Base-by-base conservation (phyloP, 2,113 vertebrate genomes). In the Oncorhynchus nerka region DNA sequence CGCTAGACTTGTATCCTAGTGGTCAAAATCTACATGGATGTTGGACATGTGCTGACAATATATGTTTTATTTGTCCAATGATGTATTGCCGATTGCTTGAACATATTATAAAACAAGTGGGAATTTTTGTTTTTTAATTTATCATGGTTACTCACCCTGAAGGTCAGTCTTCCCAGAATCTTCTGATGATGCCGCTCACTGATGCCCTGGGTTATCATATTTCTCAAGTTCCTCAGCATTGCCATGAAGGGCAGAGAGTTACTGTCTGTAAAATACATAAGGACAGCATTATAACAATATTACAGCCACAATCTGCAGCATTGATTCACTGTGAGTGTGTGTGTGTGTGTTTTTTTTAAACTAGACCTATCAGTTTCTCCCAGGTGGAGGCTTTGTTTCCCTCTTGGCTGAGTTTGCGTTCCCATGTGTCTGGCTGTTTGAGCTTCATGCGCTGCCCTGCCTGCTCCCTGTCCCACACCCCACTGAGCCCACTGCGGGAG, bases 191-290 rank as follows among this genome's bases (percentile, higher is more conserved):
- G 95, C 16, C 16, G 80, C 20, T 90, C 74, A n/a, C 95, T 95
- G 88, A 97, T 93, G 19, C 95, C 95, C 5, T 77, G 78, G 1
- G 67, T 83, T 70, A 97, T 93, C 89, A 97, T 87, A 89, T 93
- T 97, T 73, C 95, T 88, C 81, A 97, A 89, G 83, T 97, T 97
- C 84, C 96, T 93, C 86, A 97, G 87, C 95, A 95, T 95, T 66
- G 96, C 96, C 96, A 97, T 97, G 88, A 96, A 97, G 1, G 96
- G 95, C 22, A 97, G 90, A 69, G 95, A 93, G 67, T 90, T 92
- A 0, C 81, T 85, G 79, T 95, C 96, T 97, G 84, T 1, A 79
- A n/a, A 20, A 68, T 16, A 80, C 4, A 74, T 15, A 71, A 30
- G 2, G 20, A 26, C 5, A 6, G 34, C 20, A 71, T 30, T 22